Percentiles rank a stretch among this genome's conserved stretches.
Conservation (phyloP, 2,888 invertebrate species). For the Hipparchia semele region DNA sequence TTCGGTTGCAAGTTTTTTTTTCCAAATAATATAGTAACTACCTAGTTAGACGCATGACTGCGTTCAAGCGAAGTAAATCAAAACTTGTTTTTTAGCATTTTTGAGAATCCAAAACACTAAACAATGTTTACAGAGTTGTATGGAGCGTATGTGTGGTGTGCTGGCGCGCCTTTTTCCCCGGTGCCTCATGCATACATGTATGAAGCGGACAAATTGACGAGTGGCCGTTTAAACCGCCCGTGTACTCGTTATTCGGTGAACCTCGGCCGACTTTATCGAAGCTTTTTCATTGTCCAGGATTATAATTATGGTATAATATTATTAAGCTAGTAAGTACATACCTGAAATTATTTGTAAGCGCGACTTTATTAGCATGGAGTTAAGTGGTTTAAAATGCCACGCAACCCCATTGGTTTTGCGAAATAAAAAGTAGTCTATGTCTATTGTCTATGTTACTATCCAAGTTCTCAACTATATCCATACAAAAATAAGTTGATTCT, state of each 20-base stretch:
- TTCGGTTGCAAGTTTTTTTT: too few relatives aligned
- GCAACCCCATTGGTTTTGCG: too few relatives aligned
- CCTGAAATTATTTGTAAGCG: not conserved
- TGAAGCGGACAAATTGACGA: conserved; percentile 53
- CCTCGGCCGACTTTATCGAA: conserved; percentile 35
- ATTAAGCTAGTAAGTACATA: not conserved
- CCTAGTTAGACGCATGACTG: too few relatives aligned
- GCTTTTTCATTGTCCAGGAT: conserved; percentile 33
- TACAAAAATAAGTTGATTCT: too few relatives aligned
- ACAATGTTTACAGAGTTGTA: conserved; percentile 19
- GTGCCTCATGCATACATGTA: conserved; percentile 53
- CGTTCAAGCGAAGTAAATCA: not conserved
- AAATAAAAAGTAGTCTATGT: too few relatives aligned
- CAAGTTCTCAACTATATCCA: too few relatives aligned
- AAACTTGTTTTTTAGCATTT: not conserved
- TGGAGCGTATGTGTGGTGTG: conserved; percentile 32
- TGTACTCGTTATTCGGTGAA: conserved; percentile 46
- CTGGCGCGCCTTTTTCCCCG: conserved; percentile 32
- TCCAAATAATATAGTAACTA: too few relatives aligned
- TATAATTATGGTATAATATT: conserved; percentile 6
- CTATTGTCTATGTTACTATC: too few relatives aligned
- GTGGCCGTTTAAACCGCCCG: conserved; percentile 49
- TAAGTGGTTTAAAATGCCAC: not conserved
- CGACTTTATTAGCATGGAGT: not conserved
- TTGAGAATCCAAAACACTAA: conserved; percentile 10